Conservation (phyloP, 2,888 invertebrate species). For the Leptopilina drosophilae region DNA sequence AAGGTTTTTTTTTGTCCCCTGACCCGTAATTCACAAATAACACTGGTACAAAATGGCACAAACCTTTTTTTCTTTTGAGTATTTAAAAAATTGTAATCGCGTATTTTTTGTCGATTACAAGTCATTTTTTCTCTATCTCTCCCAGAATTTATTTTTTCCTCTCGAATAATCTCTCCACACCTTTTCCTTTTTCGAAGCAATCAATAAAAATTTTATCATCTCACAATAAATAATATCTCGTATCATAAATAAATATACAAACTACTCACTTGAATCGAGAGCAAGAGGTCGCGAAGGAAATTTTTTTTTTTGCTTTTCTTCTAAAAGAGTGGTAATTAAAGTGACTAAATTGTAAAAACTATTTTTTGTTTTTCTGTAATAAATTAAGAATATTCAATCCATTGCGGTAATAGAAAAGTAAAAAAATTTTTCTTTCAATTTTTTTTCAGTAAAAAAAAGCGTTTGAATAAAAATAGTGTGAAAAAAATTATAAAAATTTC, state of each 20-base stretch:
- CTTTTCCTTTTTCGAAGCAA: conserved; percentile 38
- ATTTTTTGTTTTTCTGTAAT: conserved; percentile 47
- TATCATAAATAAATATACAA: conserved; percentile 44
- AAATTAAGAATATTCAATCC: conserved; percentile 42
- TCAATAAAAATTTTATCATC: conserved; percentile 29
- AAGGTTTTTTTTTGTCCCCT: conserved; percentile 19
- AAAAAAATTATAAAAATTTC: too few species aligned
- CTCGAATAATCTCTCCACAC: conserved; percentile 7
- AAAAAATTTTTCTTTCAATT: too few species aligned
- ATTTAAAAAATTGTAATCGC: conserved; percentile 26
- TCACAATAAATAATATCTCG: neutral
- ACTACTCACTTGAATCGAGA: conserved; percentile 28
- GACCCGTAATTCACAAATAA: conserved; percentile 45
- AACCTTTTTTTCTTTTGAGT: conserved; percentile 44
- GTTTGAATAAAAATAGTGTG: too few species aligned
- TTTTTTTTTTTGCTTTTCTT: conserved; percentile 36
- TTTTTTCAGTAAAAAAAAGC: too few species aligned
- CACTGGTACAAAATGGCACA: conserved; percentile 66
- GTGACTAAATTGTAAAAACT: conserved; percentile 54
- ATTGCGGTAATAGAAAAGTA: too few species aligned
- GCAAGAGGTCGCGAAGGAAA: conserved; percentile 27
- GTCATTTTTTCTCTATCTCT: neutral
- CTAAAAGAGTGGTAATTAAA: conserved; percentile 4
- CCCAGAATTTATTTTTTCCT: neutral
- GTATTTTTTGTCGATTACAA: conserved; percentile 17